Base-by-base conservation (phyloP, 2,113 vertebrate species). In the Prionailurus bengalensis region DNA sequence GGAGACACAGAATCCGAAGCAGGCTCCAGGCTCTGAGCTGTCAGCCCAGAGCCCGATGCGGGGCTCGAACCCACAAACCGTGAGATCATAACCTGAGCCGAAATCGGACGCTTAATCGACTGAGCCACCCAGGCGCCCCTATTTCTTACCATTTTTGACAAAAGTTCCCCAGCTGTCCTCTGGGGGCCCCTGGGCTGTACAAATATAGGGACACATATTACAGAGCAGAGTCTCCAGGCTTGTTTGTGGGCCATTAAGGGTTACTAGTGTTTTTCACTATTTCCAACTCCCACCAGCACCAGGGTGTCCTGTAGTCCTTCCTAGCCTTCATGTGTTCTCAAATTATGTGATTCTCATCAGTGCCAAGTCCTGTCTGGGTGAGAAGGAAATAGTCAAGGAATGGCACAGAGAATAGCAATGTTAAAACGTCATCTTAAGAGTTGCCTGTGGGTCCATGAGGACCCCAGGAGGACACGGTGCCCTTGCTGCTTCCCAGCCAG, bases 141-240 rank as follows among this genome's bases (percentile, higher is more conserved):
- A 78, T 65, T 87, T 97, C 29, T 78, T 63, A 89, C 16, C 16
- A 11, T 78, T 90, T 95, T 95, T 93, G 23, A 31, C 78, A 76
- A 73, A 96, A 84, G 31, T 39, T 84, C 27, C 81, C 39, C 53
- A 42, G 11, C 33, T 87, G 33, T 73, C n/a, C 13, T 89, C 86
- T 48, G n/a, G 39, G 29, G 33, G 7, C 0, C 31, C 42, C 39
- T 39, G 31, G 51, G 63, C 53, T 36, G 2, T 73, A 45, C 27
- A 71, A 86, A 58, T 42, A 51, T 13, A 71, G n/a, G 25, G 76
- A 45, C 51, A 79, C n/a, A 3, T 29, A 25, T 27, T 45, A 73
- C 9, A 39, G 27, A 88, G 25, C 48, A 68, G 39, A 71, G 42
- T 85, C 45, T 84, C 14, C 58, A 84, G 74, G 31, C 42, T 65